Evolutionary conservation across 2,113 vertebrate species (phyloP).

Genomic region (Myiopsitta monachus): DNA sequence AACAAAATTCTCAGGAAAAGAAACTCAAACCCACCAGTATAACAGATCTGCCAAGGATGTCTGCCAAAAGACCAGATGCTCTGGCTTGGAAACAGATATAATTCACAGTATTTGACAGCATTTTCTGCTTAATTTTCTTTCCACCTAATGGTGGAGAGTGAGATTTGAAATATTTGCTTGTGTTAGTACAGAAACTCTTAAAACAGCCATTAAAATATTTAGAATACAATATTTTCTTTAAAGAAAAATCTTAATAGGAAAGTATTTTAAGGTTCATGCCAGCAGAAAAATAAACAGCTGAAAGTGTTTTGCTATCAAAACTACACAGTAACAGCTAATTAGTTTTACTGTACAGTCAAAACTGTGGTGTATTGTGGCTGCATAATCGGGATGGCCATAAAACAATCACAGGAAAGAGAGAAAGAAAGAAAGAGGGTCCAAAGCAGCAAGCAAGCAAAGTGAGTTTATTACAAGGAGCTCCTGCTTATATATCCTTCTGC

Average conservation of each 20-base stretch:
- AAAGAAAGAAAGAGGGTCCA: no score
- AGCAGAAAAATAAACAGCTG: not conserved
- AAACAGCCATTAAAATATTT: not conserved
- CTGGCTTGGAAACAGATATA: constrained; percentile 8
- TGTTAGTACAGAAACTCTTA: not conserved
- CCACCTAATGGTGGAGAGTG: not conserved
- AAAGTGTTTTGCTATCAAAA: not conserved
- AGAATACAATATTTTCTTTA: not conserved
- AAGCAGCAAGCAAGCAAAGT: no score
- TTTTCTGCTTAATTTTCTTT: constrained; percentile 27
- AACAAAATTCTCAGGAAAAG: constrained; percentile 9
- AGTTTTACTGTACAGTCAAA: not conserved
- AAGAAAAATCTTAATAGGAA: not conserved
- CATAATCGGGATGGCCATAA: no score
- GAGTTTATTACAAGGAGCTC: no score
- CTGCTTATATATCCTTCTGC: no score
- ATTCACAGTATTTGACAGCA: constrained; percentile 1
- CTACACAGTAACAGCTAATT: not conserved
- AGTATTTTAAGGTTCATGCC: not conserved
- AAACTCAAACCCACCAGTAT: not conserved
- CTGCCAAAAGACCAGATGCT: constrained; percentile 55
- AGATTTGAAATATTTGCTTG: constrained; percentile 9
- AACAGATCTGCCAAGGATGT: not conserved
- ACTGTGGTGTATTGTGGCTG: no score
- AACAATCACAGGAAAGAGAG: no score